Evolutionary conservation across 2,888 invertebrate species (phyloP).

Genomic region (Leucania comma): DNA sequence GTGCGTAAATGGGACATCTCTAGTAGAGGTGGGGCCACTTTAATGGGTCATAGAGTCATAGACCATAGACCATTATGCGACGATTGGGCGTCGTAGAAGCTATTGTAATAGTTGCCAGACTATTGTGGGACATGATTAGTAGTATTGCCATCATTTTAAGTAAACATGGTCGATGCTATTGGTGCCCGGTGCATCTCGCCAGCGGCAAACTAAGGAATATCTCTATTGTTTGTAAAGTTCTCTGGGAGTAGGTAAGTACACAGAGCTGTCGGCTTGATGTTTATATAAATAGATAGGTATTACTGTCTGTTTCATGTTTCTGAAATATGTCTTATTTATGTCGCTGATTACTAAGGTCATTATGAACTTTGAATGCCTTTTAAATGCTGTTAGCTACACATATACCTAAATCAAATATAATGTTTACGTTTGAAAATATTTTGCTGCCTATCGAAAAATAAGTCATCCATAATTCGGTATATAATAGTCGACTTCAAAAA

Average conservation of each 20-base stretch:
- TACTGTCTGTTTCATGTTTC: slow-evolving; percentile 14
- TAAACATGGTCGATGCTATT: slow-evolving; percentile 39
- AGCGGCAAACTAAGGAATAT: slow-evolving; percentile 67
- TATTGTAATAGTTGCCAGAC: slow-evolving; percentile 79
- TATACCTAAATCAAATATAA: background rate
- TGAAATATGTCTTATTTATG: slow-evolving; percentile 10
- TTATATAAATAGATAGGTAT: slow-evolving; percentile 21
- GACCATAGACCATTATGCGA: slow-evolving; percentile 75
- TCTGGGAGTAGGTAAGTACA: slow-evolving; percentile 33
- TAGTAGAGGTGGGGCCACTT: slow-evolving; percentile 78
- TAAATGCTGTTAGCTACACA: background rate
- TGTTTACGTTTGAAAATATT: background rate
- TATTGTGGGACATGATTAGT: slow-evolving; percentile 69
- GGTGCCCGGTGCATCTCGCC: slow-evolving; percentile 59
- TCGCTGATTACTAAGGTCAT: slow-evolving; percentile 2
- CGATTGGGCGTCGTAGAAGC: slow-evolving; percentile 75
- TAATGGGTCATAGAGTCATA: slow-evolving; percentile 77
- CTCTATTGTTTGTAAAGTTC: slow-evolving; percentile 72
- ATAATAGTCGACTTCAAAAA: slow-evolving; percentile 5
- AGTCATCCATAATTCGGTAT: background rate
- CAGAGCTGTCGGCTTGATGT: slow-evolving; percentile 19
- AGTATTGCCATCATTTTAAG: slow-evolving; percentile 74
- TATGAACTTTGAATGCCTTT: background rate
- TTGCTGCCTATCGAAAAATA: background rate
- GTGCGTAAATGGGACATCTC: slow-evolving; percentile 81